Conservation (phyloP, 2,113 vertebrate species). For the Mirounga angustirostris region DNA sequence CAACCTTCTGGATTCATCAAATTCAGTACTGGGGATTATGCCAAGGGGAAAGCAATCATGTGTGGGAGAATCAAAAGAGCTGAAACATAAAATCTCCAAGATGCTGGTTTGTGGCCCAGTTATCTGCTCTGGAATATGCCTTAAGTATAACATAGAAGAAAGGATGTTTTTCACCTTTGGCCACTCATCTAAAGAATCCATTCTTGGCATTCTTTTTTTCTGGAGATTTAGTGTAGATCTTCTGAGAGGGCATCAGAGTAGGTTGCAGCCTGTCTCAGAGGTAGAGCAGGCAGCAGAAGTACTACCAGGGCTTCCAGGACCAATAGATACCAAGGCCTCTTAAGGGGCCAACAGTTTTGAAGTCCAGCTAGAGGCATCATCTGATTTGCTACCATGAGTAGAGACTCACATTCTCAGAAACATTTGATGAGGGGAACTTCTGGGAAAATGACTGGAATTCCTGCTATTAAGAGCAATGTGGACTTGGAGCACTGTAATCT, state of each 20-base stretch:
- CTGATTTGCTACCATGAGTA: not conserved
- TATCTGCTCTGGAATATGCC: not conserved
- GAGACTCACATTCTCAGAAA: not conserved
- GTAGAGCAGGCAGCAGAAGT: not conserved
- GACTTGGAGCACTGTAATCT: conserved; percentile 22
- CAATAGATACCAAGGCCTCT: not conserved
- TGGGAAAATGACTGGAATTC: not conserved
- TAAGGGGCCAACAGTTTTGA: not conserved
- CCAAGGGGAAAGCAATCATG: not conserved
- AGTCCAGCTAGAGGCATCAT: not conserved
- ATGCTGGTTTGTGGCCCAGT: not conserved
- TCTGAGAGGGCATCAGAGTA: not conserved
- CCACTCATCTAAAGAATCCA: not conserved
- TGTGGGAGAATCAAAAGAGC: not conserved
- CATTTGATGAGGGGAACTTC: not conserved
- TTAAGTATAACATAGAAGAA: not conserved
- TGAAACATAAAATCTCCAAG: not conserved
- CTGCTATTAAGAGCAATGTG: not conserved
- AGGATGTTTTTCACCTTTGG: not conserved
- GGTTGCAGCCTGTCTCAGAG: not conserved
- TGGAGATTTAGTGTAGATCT: not conserved
- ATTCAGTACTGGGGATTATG: not conserved
- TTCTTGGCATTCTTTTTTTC: not conserved
- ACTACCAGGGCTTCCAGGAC: not conserved
- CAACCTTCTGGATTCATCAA: conserved; percentile 37